These are phyloP conservation scores for Thelaira solivaga DNA, from an alignment of 2,888 invertebrate genomes.

Conservation along the genomic window DNA sequence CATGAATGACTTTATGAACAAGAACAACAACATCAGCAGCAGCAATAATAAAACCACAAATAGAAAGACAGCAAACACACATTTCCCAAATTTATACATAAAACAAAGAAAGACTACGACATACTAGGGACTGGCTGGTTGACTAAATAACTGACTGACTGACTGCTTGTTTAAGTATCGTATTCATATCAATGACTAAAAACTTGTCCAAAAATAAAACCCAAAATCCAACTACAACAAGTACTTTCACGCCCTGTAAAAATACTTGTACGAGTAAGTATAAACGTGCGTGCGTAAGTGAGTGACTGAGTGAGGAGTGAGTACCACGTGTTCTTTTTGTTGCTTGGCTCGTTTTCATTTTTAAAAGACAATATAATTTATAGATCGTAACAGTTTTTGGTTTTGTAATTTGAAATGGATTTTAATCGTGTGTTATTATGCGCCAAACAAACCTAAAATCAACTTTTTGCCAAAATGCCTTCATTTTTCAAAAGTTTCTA, in stretches of 20 bases:
- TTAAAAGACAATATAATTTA: conserved; percentile 38
- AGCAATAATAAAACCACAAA: too few species aligned
- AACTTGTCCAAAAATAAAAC: conserved; percentile 10
- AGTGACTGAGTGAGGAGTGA: too few species aligned
- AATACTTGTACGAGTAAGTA: too few species aligned
- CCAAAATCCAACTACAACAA: neutral
- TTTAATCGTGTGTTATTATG: conserved; percentile 41
- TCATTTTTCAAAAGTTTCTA: conserved; percentile 5
- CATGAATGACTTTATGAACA: conserved; percentile 54
- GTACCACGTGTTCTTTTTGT: too few species aligned
- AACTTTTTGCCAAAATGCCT: conserved; percentile 7
- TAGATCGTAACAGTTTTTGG: conserved; percentile 47
- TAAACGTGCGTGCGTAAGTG: too few species aligned
- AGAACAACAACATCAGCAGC: neutral
- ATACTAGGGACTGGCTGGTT: neutral
- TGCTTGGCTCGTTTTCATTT: conserved; percentile 30
- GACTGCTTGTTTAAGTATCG: conserved; percentile 18
- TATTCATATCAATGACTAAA: conserved; percentile 28
- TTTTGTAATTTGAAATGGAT: conserved; percentile 31
- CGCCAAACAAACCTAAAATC: conserved; percentile 2
- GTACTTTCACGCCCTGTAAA: conserved; percentile 30
- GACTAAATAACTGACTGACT: neutral
- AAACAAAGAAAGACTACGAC: neutral
- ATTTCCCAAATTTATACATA: neutral
- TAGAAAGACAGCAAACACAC: neutral